phyloP scores from a whole-genome alignment of 2,797 vertebrate genomes.

The Bothrops alternatus region DNA sequence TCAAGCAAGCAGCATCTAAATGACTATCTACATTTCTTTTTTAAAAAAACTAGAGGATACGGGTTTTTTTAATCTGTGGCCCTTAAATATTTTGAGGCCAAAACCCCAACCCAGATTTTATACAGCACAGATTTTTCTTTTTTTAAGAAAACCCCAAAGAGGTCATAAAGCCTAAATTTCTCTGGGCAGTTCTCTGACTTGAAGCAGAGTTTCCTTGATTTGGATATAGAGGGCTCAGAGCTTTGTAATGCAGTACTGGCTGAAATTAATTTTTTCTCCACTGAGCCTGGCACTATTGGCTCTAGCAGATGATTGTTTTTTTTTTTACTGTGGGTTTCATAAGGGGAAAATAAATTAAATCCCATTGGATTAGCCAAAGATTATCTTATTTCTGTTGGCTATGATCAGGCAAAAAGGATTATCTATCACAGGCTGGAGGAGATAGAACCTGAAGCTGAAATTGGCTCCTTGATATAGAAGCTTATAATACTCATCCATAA shows the following conservation, averaged over 20 bases:
- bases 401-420: neutral
- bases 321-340: neutral
- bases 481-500: neutral
- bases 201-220: neutral
- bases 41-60: neutral
- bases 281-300: neutral
- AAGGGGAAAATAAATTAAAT: neutral
- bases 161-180: neutral
- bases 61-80: neutral
- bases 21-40: neutral
- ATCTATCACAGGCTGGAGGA: neutral
- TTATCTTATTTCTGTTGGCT: neutral
- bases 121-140: neutral
- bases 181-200: neutral
- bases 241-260: neutral
- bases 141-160: neutral
- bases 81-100: neutral
- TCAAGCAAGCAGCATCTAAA: neutral
- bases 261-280: neutral
- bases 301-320: neutral
- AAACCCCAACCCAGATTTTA: neutral
- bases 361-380: neutral
- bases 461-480: neutral
- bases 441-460: neutral
- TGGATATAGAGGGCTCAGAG: neutral